These are phyloP conservation scores for Drosophila pseudotakahashii DNA, from an alignment of 2,888 invertebrate genomes.

Conservation along the genomic window DNA sequence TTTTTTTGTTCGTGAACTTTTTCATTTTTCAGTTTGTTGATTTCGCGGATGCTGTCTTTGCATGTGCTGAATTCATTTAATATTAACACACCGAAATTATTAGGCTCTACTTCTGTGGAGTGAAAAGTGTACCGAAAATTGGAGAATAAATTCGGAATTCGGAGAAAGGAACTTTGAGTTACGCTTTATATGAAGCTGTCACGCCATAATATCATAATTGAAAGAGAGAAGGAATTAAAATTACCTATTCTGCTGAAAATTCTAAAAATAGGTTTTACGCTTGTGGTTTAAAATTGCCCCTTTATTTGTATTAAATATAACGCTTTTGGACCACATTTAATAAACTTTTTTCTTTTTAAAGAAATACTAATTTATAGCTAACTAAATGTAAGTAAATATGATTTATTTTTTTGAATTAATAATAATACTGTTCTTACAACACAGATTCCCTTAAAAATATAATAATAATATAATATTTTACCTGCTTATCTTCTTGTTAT, in stretches of 20 bases:
- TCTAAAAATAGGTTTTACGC: neutral
- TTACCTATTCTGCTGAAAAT: neutral
- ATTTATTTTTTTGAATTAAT: no score
- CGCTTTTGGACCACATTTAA: no score
- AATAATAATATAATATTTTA: no score
- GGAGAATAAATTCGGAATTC: slow-evolving; percentile 6
- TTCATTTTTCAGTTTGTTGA: slow-evolving; percentile 5
- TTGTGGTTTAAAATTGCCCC: no score
- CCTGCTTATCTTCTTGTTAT: no score
- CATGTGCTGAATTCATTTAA: slow-evolving; percentile 33
- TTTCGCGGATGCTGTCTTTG: slow-evolving; percentile 17
- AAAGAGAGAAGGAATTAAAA: neutral
- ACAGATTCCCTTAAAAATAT: no score
- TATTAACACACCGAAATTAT: neutral
- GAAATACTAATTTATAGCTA: no score
- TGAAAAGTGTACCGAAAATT: neutral
- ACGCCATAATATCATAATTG: slow-evolving; percentile 15
- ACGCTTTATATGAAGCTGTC: slow-evolving; percentile 2
- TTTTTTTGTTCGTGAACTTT: slow-evolving; percentile 20
- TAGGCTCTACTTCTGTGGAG: no score
- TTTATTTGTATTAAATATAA: no score
- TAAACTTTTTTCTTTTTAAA: no score
- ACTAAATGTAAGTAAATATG: no score
- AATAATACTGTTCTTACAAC: no score
- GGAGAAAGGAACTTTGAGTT: neutral